phyloP scores from a whole-genome alignment of 2,888 invertebrate species.

The Eretmocerus hayati region DNA sequence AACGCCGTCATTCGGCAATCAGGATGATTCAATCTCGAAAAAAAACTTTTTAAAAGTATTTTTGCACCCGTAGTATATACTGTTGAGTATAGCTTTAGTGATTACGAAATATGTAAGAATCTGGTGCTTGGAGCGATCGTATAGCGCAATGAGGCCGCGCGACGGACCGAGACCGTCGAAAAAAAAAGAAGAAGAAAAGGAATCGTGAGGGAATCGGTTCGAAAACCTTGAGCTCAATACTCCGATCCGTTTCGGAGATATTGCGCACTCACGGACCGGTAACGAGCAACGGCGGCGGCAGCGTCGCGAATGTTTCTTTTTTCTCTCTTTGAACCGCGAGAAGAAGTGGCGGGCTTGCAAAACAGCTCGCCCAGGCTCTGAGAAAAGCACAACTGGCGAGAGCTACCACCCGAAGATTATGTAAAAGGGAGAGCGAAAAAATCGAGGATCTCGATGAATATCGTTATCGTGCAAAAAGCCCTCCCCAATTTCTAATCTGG shows the following conservation, averaged over 20 bases:
- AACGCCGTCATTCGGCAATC: too few relatives aligned
- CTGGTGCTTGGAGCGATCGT: too few relatives aligned
- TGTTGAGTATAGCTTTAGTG: too few relatives aligned
- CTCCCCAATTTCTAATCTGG: too few relatives aligned
- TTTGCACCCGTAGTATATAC: too few relatives aligned
- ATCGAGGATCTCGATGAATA: slow-evolving; percentile 8
- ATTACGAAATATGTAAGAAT: too few relatives aligned
- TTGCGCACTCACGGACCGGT: slow-evolving; percentile 23
- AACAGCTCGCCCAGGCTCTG: slow-evolving; percentile 8
- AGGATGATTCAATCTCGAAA: too few relatives aligned
- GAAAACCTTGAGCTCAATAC: slow-evolving; percentile 40
- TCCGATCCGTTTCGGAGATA: slow-evolving; percentile 39
- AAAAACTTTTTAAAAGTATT: too few relatives aligned
- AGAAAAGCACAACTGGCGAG: slow-evolving; percentile 6
- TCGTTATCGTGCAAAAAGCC: too few relatives aligned
- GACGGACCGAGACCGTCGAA: slow-evolving; percentile 6
- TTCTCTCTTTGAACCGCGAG: background rate
- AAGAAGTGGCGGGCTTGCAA: slow-evolving; percentile 13
- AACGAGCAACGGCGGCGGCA: too few relatives aligned
- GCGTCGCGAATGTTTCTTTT: background rate
- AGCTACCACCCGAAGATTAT: slow-evolving; percentile 1
- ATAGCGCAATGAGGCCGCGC: background rate
- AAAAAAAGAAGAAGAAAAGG: slow-evolving; percentile 4
- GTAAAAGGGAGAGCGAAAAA: slow-evolving; percentile 1
- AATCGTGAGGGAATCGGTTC: slow-evolving; percentile 23